Evolutionary conservation across 2,888 invertebrate species (phyloP).

Genomic region (Parnassius glacialis): DNA sequence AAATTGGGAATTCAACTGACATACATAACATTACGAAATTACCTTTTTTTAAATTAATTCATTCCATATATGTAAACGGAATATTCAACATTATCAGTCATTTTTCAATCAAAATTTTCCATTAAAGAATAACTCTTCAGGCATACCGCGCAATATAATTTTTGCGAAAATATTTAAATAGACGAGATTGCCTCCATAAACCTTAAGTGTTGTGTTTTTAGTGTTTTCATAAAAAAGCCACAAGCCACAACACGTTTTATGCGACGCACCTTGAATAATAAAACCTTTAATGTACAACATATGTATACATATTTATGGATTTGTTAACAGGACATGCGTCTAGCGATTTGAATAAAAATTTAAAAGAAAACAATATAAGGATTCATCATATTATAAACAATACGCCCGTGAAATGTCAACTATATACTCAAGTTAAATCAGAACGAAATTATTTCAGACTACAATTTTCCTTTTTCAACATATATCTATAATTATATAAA

Average conservation of each 20-base stretch:
- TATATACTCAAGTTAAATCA: no score
- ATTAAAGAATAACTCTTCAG: no score
- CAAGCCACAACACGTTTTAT: slow-evolving; percentile 44
- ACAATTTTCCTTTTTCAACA: no score
- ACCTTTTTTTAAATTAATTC: no score
- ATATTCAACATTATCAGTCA: not conserved
- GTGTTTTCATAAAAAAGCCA: slow-evolving; percentile 42
- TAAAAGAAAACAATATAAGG: slow-evolving; percentile 18
- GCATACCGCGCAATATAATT: slow-evolving; percentile 9
- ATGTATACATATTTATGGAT: slow-evolving; percentile 24
- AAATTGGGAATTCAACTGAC: no score
- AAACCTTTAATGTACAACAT: slow-evolving; percentile 41
- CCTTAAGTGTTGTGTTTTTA: slow-evolving; percentile 35
- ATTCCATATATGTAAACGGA: no score
- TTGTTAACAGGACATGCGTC: slow-evolving; percentile 21
- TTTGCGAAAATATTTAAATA: slow-evolving; percentile 24
- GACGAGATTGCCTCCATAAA: slow-evolving; percentile 35
- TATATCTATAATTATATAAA: no score
- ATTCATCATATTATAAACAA: slow-evolving; percentile 2
- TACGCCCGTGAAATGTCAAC: no score
- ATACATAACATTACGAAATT: no score
- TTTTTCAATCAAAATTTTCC: no score
- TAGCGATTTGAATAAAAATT: slow-evolving; percentile 15
- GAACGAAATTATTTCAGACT: no score
- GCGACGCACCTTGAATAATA: slow-evolving; percentile 54